A percentile compares a stretch with the other conserved stretches of the same genome.
These are phyloP conservation scores for Turnix velox DNA, from an alignment of 2,113 vertebrate genomes.

Conservation along the genomic window DNA sequence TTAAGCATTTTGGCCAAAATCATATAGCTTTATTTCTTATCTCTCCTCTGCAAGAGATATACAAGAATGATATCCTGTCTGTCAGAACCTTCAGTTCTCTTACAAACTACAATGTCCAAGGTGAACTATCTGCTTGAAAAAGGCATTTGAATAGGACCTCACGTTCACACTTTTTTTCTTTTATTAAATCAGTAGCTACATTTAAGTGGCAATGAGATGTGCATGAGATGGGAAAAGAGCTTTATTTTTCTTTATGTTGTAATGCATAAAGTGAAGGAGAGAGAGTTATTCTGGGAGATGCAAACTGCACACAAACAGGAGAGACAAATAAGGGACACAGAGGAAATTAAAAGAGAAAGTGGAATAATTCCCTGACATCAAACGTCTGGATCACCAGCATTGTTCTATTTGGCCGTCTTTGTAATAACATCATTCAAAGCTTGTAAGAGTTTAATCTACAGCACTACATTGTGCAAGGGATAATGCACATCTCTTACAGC, in stretches of 20 bases:
- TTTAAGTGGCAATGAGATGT: neutral
- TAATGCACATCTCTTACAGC: neutral
- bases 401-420: neutral
- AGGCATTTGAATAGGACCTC: neutral
- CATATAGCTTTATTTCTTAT: neutral
- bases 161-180: neutral
- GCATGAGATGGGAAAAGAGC: neutral
- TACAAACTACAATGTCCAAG: neutral
- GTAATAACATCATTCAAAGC: neutral
- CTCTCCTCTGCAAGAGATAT: neutral
- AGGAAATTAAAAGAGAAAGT: conserved; percentile 15
- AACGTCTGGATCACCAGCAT: neutral
- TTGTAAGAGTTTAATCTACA: neutral
- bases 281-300: neutral
- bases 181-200: neutral
- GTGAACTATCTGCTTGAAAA: neutral
- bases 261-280: neutral
- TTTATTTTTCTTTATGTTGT: neutral
- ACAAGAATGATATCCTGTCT: neutral
- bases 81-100: neutral
- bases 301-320: neutral
- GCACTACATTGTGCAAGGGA: neutral
- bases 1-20: fast-evolving
- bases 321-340: neutral
- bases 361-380: conserved; percentile 18